These are phyloP conservation scores for Tetramorium alpestre DNA, from an alignment of 1,140 invertebrate genomes.

Conservation along the genomic window DNA sequence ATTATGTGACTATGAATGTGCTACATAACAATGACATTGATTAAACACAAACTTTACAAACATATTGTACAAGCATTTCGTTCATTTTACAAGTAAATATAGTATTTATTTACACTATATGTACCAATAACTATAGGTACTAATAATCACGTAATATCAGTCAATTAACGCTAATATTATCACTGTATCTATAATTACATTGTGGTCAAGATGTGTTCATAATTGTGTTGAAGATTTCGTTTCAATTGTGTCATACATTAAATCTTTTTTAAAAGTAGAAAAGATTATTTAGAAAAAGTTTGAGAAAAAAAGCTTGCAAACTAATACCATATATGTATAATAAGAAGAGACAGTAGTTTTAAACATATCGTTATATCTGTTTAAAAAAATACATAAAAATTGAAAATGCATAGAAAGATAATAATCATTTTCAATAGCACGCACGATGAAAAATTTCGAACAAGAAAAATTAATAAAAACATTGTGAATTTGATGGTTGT, in stretches of 20 bases:
- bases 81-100: slow-evolving; percentile 23
- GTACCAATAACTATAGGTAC: not conserved
- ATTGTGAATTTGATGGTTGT: not conserved
- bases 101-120: slow-evolving; percentile 32
- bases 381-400: slow-evolving; percentile 7
- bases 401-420: slow-evolving; percentile 4
- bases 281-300: not conserved
- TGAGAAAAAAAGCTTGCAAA: not conserved
- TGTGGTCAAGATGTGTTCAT: not conserved
- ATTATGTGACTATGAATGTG: slow-evolving; percentile 9
- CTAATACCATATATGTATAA: not conserved
- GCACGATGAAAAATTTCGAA: not conserved
- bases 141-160: not conserved
- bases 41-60: slow-evolving; percentile 44
- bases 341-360: not conserved
- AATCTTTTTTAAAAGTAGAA: not conserved
- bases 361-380: not conserved
- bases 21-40: slow-evolving; percentile 32
- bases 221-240: not conserved
- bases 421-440: not conserved
- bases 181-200: not conserved
- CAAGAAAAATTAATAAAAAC: not conserved
- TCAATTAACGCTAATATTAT: not conserved
- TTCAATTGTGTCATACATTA: not conserved
- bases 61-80: slow-evolving; percentile 31